A percentile compares a stretch with the other conserved stretches of the same genome.
Evolutionary conservation across 1,140 invertebrate genomes (phyloP).

Genomic region (Pseudomyrmex sp.): DNA sequence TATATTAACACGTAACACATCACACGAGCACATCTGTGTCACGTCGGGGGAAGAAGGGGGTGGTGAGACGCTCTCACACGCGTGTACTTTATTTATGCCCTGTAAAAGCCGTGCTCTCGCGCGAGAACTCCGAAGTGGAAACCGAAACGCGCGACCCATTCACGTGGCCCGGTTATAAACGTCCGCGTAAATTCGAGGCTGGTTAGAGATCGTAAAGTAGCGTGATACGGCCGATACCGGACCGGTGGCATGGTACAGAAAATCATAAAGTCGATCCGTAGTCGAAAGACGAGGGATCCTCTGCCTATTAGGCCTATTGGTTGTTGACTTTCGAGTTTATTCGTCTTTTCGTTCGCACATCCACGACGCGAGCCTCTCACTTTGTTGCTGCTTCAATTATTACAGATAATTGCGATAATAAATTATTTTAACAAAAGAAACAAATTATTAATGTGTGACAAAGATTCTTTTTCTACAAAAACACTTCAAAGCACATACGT

Average conservation of each 20-base stretch:
- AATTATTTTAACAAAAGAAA: too few species aligned
- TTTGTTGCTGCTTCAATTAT: slow-evolving; percentile 22
- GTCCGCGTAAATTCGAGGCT: slow-evolving; percentile 79
- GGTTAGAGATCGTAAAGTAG: slow-evolving; percentile 75
- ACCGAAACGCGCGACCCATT: slow-evolving; percentile 66
- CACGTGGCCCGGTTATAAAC: slow-evolving; percentile 77
- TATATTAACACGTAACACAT: slow-evolving; percentile 79
- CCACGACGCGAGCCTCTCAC: neutral
- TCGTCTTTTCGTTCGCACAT: slow-evolving; percentile 30
- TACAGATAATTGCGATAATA: too few species aligned
- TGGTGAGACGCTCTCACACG: slow-evolving; percentile 44
- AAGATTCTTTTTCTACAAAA: too few species aligned
- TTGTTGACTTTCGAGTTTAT: slow-evolving; percentile 42
- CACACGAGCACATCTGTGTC: slow-evolving; percentile 67
- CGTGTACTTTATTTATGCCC: slow-evolving; percentile 67
- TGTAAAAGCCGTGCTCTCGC: slow-evolving; percentile 63
- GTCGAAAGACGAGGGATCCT: slow-evolving; percentile 15
- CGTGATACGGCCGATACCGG: slow-evolving; percentile 58
- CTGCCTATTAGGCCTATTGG: slow-evolving; percentile 37
- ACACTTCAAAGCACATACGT: too few species aligned
- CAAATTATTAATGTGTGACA: too few species aligned
- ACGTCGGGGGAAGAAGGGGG: neutral
- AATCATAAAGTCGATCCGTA: slow-evolving; percentile 73
- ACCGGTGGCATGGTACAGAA: slow-evolving; percentile 65
- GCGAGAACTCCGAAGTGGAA: slow-evolving; percentile 48